These are phyloP conservation scores for Acanthurus leucopareius DNA, from an alignment of 2,797 vertebrate genomes.

Conservation along the genomic window DNA sequence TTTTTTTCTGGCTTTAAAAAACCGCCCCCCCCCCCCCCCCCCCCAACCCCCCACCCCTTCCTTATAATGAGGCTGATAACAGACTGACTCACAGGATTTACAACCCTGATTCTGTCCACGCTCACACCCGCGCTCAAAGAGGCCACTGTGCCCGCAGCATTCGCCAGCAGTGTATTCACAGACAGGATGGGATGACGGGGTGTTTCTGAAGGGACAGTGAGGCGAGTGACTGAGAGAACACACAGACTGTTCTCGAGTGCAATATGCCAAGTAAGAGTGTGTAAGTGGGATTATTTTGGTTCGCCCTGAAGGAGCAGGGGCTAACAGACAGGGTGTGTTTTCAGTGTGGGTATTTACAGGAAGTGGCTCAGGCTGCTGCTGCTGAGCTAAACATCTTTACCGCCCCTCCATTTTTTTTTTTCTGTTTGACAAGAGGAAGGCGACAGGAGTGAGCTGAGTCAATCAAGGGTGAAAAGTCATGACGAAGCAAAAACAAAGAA, in stretches of 20 bases:
- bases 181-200: slow-evolving; percentile 55
- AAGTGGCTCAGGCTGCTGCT: slow-evolving; percentile 27
- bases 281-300: slow-evolving; percentile 69
- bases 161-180: slow-evolving; percentile 63
- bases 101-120: slow-evolving; percentile 58
- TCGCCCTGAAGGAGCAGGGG: slow-evolving; percentile 57
- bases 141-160: slow-evolving; percentile 71
- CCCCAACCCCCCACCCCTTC: not conserved
- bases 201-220: slow-evolving; percentile 67
- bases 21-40: too few relatives aligned
- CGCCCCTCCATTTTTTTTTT: slow-evolving; percentile 17
- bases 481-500: not conserved
- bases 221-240: slow-evolving; percentile 61
- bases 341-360: slow-evolving; percentile 34
- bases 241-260: slow-evolving; percentile 68
- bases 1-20: too few relatives aligned
- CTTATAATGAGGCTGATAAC: slow-evolving; percentile 67
- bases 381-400: slow-evolving; percentile 17
- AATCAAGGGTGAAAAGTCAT: not conserved
- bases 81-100: slow-evolving; percentile 77
- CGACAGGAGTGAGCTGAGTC: not conserved
- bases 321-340: slow-evolving; percentile 50
- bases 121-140: slow-evolving; percentile 66
- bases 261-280: slow-evolving; percentile 72
- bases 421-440: slow-evolving; percentile 16